phyloP scores from a whole-genome alignment of 2,888 invertebrate genomes.

The Cantharis flavilabris region DNA sequence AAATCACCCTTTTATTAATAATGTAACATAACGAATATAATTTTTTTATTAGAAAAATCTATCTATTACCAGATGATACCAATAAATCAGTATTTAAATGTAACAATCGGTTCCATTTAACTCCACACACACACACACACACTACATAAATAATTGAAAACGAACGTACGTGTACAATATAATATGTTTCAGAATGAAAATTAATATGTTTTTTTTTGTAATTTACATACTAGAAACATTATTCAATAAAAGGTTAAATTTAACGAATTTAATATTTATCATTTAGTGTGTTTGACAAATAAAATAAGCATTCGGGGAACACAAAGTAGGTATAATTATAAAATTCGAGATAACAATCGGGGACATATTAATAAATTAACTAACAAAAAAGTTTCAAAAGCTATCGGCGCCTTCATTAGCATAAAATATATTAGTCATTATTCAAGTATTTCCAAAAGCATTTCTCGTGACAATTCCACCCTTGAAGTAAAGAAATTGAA shows the following conservation, averaged over 20 bases:
- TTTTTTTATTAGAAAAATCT: constrained; percentile 5
- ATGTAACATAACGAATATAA: background rate
- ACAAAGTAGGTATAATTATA: background rate
- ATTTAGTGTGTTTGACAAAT: background rate
- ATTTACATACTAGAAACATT: background rate
- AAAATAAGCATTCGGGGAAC: background rate
- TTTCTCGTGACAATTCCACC: constrained; percentile 22
- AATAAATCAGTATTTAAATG: background rate
- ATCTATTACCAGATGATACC: background rate
- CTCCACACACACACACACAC: background rate
- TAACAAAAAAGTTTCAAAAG: constrained; percentile 34
- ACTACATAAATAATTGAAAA: background rate
- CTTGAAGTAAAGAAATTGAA: constrained; percentile 4
- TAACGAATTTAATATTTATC: background rate
- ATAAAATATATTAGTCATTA: constrained; percentile 29
- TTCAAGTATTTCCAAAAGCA: constrained; percentile 19
- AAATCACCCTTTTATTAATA: constrained; percentile 23
- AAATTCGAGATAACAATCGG: constrained; percentile 22
- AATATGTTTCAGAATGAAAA: background rate
- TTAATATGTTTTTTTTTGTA: background rate
- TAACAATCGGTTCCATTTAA: background rate
- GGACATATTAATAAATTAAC: constrained; percentile 40
- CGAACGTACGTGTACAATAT: background rate
- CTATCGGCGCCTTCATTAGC: constrained; percentile 35
- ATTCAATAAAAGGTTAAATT: background rate